Evolutionary conservation across 2,113 vertebrate genomes (phyloP), one percentile per base, ranked within the genome.

Genomic region (Upupa epops): DNA sequence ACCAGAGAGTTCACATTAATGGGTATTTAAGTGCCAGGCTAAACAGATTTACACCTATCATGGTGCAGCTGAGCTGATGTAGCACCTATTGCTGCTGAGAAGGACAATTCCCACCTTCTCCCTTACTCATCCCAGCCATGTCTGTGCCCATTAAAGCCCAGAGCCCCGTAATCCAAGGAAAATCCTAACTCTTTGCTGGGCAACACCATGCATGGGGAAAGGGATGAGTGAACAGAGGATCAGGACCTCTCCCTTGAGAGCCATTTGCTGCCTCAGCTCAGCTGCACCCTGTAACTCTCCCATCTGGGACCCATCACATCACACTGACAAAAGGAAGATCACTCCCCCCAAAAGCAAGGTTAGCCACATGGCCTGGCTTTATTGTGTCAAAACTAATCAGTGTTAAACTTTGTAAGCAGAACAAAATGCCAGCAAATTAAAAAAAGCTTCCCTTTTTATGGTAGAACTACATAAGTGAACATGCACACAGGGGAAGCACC

Each of bases 251-350:
- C 42, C 63, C 63, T 40, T 0, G 0, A 54, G 58, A 72, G 40
- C 25, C 32, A 58, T 49, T 21, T 56, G 70, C 63, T 13, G 5
- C 46, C 19, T 28, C 14, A 1, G 64, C 24, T 88, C 90, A 42
- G 70, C 77, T 75, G 60, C 70, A 54, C 54, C 80, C 54, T 34
- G 29, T 16, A 71, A 64, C 69, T 77, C 58, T 56, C 70, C 77
- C 89, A 93, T 54, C 87, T 79, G 86, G 74, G 86, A 91, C 45
- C 68, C 70, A 76, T 79, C 87, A 45, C 59, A 42, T 42, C 55
- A 11, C 59, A 13, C 56, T 58, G 71, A 79, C 81, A 69, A 51
- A 74, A 90, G 69, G 66, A 72, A 15, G 51, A 26, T 6, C 29
- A 18, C 32, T 85, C 59, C 83, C 54, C 31, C 40, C 17, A 29